Conservation (phyloP, 2,113 vertebrate species). For the Notiomystis cincta region DNA sequence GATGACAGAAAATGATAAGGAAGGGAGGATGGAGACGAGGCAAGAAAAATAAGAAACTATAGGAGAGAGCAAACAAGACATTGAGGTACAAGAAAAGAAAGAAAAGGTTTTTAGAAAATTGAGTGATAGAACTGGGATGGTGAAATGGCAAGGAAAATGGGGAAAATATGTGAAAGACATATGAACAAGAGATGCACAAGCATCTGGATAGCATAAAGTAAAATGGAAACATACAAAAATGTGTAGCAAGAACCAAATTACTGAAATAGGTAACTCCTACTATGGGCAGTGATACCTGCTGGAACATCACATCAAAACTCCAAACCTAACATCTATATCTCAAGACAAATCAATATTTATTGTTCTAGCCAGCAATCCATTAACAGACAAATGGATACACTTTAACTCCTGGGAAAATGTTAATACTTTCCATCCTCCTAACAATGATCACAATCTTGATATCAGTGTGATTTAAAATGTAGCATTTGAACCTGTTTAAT, state of each 20-base stretch:
- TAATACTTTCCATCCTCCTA: conserved; percentile 34
- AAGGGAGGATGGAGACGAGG: background rate
- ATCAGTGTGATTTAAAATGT: background rate
- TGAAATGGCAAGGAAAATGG: background rate
- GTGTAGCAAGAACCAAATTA: background rate
- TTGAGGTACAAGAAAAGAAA: background rate
- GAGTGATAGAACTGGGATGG: background rate
- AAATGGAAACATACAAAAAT: background rate
- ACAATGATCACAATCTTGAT: background rate
- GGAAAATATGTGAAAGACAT: background rate
- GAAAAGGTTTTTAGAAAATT: background rate
- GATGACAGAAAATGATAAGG: background rate
- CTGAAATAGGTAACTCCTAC: background rate
- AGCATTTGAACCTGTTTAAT: conserved; percentile 26
- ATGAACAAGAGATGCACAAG: background rate
- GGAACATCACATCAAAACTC: background rate
- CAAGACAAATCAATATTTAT: background rate
- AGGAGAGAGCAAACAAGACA: background rate
- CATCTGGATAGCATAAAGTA: background rate
- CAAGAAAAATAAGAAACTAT: background rate
- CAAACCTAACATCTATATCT: background rate
- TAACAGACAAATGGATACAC: background rate
- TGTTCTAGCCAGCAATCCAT: background rate
- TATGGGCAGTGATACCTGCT: background rate
- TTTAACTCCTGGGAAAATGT: conserved; percentile 13